Evolutionary conservation across 1,140 invertebrate genomes (phyloP).

Genomic region (Cephus cinctus): DNA sequence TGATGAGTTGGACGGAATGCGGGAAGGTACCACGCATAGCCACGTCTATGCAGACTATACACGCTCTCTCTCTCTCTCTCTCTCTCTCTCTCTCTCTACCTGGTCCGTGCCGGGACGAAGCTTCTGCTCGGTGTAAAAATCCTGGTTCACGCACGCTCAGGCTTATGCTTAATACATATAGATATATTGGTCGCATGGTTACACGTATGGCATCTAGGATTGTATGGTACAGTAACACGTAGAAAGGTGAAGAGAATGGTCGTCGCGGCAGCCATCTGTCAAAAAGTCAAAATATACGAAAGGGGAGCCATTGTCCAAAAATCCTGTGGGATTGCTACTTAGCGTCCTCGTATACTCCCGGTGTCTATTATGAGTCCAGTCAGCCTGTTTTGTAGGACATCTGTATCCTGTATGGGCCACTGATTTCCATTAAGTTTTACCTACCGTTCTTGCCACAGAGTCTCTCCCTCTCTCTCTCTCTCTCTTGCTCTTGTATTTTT

Average conservation of each 20-base stretch:
- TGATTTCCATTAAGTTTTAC: too few relatives aligned
- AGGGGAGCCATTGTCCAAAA: slow-evolving; percentile 39
- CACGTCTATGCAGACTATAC: too few relatives aligned
- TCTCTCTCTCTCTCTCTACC: too few relatives aligned
- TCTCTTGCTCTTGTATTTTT: too few relatives aligned
- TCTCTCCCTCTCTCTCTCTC: background rate
- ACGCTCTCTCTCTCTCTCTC: too few relatives aligned
- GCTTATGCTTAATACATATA: too few relatives aligned
- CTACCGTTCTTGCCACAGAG: background rate
- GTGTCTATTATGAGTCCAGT: slow-evolving; percentile 30
- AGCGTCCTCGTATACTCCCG: slow-evolving; percentile 34
- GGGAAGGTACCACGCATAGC: too few relatives aligned
- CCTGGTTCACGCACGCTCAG: background rate
- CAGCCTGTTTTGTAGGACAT: slow-evolving; percentile 45
- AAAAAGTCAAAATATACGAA: slow-evolving; percentile 52
- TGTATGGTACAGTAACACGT: too few relatives aligned
- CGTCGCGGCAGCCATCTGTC: slow-evolving; percentile 53
- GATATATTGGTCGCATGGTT: too few relatives aligned
- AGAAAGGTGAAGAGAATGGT: too few relatives aligned
- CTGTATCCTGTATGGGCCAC: slow-evolving; percentile 28
- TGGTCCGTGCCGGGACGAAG: background rate
- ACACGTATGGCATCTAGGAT: too few relatives aligned
- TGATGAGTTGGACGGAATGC: too few relatives aligned
- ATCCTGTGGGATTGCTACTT: slow-evolving; percentile 51
- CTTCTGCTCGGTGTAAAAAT: background rate